Base-by-base conservation (phyloP, 2,888 invertebrate genomes). In the Lamellibrachia columna region DNA sequence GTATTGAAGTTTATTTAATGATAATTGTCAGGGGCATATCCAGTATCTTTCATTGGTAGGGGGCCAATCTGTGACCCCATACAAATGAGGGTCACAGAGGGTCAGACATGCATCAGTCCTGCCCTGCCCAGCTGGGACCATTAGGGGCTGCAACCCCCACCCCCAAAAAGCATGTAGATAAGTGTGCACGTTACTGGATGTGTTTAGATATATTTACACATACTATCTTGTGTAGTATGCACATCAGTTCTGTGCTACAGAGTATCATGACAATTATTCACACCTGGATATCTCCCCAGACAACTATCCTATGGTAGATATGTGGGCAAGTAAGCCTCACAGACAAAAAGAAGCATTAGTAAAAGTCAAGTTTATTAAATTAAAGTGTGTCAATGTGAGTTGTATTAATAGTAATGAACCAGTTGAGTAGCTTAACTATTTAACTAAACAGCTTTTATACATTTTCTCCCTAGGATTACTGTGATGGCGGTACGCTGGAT, bases 401-500 rank as follows among this genome's bases (percentile, higher is more conserved):
- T 75, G 75, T 22, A 15, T 75, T 4, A 11, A 11, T 75, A 75
- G 2, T 3, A 75, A 22, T 75, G 11, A 75, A 40, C n/a, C n/a
- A n/a, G 22, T 15, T 22, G n/a, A 75, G 75, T 75, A n/a, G 75
- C 75, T 75, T 15, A 75, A 22, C 15, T 75, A 75, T 22, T 22
- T n/a, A 75, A 75, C 15, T 75, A n/a, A 75, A 75, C 75, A 75
- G 75, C n/a, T 93, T 52, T 7, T 91, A 22, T 75, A 22, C 53
- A 22, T 28, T 91, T 90, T 92, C 75, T 92, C 93, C 93, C 7
- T 92, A 96, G 95, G 96, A 96, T 93, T 96, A 95, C 94, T 96
- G 96, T 95, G 96, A 96, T 95, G 96, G 96, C 15, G 96, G 96
- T 28, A 96, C 95, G 28, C 92, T 96, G 52, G 95, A 96, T 91